A percentile compares a stretch with the other conserved stretches of the same genome.
These are phyloP conservation scores for Heteronetta atricapilla DNA, from an alignment of 2,113 vertebrate species.

Conservation along the genomic window DNA sequence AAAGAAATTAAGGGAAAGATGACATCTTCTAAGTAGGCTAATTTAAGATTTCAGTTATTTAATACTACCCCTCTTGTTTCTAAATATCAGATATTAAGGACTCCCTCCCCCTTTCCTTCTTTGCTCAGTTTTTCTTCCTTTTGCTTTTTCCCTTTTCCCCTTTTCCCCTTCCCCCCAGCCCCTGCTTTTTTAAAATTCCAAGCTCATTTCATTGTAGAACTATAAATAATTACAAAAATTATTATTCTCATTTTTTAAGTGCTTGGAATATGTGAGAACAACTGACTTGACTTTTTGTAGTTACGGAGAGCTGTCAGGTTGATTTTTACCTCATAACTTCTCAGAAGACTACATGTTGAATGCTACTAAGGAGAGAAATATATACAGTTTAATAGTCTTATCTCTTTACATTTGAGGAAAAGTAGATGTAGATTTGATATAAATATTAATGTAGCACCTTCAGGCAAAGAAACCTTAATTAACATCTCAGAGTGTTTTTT, in stretches of 20 bases:
- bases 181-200: neutral
- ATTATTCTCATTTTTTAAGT: neutral
- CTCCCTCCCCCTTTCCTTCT: neutral
- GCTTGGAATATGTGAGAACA: neutral
- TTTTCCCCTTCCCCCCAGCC: too few relatives aligned
- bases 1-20: neutral
- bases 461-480: constrained; percentile 19
- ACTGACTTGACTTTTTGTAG: neutral
- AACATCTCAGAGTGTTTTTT: neutral
- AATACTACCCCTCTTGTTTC: neutral
- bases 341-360: neutral
- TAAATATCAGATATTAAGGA: neutral
- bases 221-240: neutral
- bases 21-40: neutral
- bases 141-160: neutral
- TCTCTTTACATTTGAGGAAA: neutral
- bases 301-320: neutral
- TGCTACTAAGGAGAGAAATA: neutral
- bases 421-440: neutral
- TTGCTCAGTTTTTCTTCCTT: too few relatives aligned
- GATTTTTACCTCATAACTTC: neutral
- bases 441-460: constrained; percentile 41
- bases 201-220: neutral
- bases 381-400: neutral
- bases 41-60: neutral